These are phyloP conservation scores for Jaculus jaculus DNA, from an alignment of 2,113 vertebrate genomes.

Conservation along the genomic window DNA sequence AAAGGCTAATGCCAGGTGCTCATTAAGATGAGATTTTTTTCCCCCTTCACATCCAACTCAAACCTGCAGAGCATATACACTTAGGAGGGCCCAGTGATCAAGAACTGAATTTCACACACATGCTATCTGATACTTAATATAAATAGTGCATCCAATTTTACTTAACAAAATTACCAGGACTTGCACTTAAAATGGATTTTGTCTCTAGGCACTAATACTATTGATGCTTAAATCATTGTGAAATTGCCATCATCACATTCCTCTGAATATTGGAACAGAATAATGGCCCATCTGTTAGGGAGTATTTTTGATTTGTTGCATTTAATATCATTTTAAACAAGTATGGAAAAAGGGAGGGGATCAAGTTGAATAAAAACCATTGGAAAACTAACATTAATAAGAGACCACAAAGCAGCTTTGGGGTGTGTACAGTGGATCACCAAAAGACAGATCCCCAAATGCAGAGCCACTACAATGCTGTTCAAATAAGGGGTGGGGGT, in stretches of 20 bases:
- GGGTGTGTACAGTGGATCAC: not conserved
- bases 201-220: slow-evolving; percentile 19
- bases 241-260: slow-evolving; percentile 15
- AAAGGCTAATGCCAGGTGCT: not conserved
- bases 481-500: not conserved
- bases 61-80: not conserved
- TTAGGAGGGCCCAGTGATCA: not conserved
- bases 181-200: slow-evolving; percentile 38
- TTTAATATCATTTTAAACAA: slow-evolving; percentile 15
- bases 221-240: slow-evolving; percentile 11
- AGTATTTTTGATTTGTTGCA: not conserved
- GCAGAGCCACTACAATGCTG: not conserved
- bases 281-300: not conserved
- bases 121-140: not conserved
- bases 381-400: not conserved
- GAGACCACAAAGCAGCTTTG: not conserved
- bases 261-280: not conserved
- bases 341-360: not conserved
- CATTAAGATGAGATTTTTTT: not conserved
- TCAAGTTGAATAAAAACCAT: not conserved
- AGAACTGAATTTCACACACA: not conserved
- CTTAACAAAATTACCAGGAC: slow-evolving; percentile 11
- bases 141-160: slow-evolving; percentile 44
- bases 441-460: not conserved
- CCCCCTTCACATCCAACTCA: not conserved